Evolutionary conservation across 2,797 vertebrate species (phyloP).

Genomic region (Betta splendens): DNA sequence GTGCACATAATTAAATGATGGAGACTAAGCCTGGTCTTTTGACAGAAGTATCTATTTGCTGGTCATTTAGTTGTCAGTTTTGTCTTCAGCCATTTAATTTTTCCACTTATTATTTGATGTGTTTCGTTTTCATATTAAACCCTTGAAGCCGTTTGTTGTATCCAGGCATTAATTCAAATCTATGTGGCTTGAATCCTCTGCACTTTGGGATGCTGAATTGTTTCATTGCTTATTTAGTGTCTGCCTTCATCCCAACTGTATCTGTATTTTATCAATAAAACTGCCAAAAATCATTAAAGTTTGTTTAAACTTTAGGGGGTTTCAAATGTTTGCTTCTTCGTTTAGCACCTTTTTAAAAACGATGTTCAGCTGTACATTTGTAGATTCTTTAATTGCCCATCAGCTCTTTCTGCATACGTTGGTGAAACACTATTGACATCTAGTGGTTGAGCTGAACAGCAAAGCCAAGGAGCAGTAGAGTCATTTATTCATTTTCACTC

Average conservation of each 20-base stretch:
- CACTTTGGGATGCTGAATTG: constrained; percentile 54
- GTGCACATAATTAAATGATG: background rate
- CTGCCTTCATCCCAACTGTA: constrained; percentile 41
- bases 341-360: no score
- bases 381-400: no score
- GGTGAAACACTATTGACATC: no score
- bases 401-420: no score
- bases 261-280: constrained; percentile 74
- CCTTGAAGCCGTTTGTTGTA: constrained; percentile 32
- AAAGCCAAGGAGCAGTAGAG: no score
- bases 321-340: no score
- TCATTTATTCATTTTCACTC: no score
- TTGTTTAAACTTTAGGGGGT: no score
- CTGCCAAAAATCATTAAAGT: background rate
- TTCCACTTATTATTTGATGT: constrained; percentile 26
- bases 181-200: constrained; percentile 44
- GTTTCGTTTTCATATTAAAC: constrained; percentile 33
- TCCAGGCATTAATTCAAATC: constrained; percentile 16
- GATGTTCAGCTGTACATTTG: no score
- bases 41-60: background rate
- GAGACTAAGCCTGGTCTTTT: background rate
- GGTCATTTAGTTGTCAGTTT: background rate
- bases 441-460: no score
- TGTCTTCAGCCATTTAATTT: constrained; percentile 22
- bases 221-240: constrained; percentile 40